Evolutionary conservation across 2,888 invertebrate genomes (phyloP).

Genomic region (Teleogryllus oceanicus): DNA sequence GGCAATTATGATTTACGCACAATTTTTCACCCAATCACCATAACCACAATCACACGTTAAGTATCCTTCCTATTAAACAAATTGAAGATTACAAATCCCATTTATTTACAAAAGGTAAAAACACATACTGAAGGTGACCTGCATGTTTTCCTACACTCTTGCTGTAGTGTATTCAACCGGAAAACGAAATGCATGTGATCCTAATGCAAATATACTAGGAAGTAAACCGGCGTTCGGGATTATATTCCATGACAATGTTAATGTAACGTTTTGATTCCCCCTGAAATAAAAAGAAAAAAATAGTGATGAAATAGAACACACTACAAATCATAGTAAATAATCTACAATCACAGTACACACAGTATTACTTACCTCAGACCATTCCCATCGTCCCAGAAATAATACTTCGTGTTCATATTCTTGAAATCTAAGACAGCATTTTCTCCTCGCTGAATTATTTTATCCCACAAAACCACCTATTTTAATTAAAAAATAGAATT

Average conservation of each 20-base stretch:
- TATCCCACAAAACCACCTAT: conserved; percentile 95
- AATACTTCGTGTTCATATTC: conserved; percentile 96
- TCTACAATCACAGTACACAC: conserved; percentile 23
- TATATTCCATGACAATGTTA: conserved; percentile 96
- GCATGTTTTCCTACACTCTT: conserved; percentile 50
- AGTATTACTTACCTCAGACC: conserved; percentile 71
- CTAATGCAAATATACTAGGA: conserved; percentile 79
- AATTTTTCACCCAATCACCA: background rate
- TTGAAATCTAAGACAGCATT: conserved; percentile 89
- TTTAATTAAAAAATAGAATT: background rate
- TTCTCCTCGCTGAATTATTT: conserved; percentile 91
- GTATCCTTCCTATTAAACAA: background rate
- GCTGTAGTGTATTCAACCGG: conserved; percentile 80
- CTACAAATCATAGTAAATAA: conserved; percentile 23
- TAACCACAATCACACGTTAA: background rate
- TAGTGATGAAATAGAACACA: background rate
- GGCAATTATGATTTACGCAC: too few relatives aligned
- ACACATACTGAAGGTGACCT: conserved; percentile 2
- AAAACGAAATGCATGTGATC: conserved; percentile 84
- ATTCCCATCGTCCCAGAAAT: conserved; percentile 99
- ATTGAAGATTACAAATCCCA: background rate
- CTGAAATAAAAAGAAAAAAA: conserved; percentile 54
- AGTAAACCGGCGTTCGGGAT: conserved; percentile 96
- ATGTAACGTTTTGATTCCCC: conserved; percentile 88
- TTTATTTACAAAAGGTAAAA: too few relatives aligned